Base-by-base conservation (phyloP, 2,888 invertebrate genomes). In the Aleiodes testaceus region DNA sequence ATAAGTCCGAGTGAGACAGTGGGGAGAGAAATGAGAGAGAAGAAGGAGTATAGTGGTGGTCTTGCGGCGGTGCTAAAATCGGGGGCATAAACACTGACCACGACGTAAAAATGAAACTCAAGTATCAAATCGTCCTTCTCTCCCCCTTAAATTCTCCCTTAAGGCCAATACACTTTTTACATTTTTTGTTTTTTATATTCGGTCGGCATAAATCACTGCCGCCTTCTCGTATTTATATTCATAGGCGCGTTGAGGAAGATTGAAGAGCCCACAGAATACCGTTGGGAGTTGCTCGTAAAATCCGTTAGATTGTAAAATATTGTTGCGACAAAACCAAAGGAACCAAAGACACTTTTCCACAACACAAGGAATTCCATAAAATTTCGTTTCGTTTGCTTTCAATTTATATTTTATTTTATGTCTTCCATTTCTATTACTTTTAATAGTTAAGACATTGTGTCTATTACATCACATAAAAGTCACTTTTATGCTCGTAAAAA, bases 241-340 rank as follows among this genome's bases (percentile, higher is more conserved):
- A 83, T 83, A 82, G 81, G 79, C 81, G 79, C 79, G 81, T 81
- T 82, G 83, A 85, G 79, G 80, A 84, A 84, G 84, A 85, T 84
- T 82, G 84, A 85, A 83, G 84, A 83, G 84, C 72, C 63, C 59
- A 59, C 66, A 53, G 72, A 53, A 75, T 80, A 77, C 77, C 80
- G 77, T 72, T 76, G 80, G 80, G 83, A 84, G 78, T 81, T 79
- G 78, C 78, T 84, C 82, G 82, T 83, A 82, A 83, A 84, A 80
- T 83, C 79, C 77, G 79, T 82, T 81, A 82, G 82, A 84, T 83
- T 84, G 82, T 84, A 84, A 84, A 83, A 83, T 83, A 82, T 83
- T 83, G 82, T 83, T 80, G 80, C 83, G 68, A 75, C 72, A 59
- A 72, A 73, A 68, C 55, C 67, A 53, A 59, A 30, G 45, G 44